Evolutionary conservation across 2,888 invertebrate species (phyloP).

Genomic region (Dendrolimus houi): DNA sequence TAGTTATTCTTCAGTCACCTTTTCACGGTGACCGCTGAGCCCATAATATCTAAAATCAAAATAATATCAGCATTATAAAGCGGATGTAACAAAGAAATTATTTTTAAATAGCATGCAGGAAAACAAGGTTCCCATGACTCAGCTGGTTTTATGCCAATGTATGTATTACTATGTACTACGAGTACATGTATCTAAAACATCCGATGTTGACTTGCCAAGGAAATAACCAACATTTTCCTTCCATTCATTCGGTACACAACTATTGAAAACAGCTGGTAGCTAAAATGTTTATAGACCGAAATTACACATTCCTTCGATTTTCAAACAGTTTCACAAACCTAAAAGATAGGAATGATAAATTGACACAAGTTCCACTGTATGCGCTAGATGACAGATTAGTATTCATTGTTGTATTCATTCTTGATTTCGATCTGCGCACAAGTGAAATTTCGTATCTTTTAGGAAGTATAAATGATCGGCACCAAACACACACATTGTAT

Average conservation of each 20-base stretch:
- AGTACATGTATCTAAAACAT: neutral
- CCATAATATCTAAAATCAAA: slow-evolving; percentile 41
- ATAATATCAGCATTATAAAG: neutral
- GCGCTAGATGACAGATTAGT: too few relatives aligned
- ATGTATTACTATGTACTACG: neutral
- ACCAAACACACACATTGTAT: too few relatives aligned
- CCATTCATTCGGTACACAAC: neutral
- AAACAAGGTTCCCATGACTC: neutral
- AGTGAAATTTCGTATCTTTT: too few relatives aligned
- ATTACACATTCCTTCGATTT: too few relatives aligned
- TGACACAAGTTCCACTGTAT: too few relatives aligned
- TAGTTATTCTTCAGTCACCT: slow-evolving; percentile 31
- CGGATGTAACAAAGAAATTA: neutral
- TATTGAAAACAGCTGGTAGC: too few relatives aligned
- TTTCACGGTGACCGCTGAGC: slow-evolving; percentile 16
- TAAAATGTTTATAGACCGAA: too few relatives aligned
- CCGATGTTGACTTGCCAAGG: neutral
- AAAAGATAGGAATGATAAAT: too few relatives aligned
- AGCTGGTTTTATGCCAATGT: neutral
- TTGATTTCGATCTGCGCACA: too few relatives aligned
- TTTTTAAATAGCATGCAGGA: neutral
- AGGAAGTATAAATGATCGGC: too few relatives aligned
- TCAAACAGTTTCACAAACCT: too few relatives aligned
- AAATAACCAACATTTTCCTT: neutral
- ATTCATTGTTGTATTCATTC: too few relatives aligned